Evolutionary conservation across 2,888 invertebrate species (phyloP).

Genomic region (Barypeithes pellucidus): DNA sequence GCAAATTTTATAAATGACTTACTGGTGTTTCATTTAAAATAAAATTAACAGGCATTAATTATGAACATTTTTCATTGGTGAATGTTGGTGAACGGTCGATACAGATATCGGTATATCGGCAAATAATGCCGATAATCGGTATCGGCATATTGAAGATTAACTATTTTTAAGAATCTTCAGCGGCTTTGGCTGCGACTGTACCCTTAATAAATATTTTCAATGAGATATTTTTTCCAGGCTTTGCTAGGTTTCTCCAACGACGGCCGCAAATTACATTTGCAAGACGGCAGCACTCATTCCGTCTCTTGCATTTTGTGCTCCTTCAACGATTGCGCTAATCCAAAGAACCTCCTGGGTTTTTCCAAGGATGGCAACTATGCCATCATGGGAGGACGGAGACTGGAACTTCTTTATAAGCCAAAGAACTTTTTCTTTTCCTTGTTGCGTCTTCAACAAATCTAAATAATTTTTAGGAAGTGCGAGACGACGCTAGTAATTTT

Average conservation of each 20-base stretch:
- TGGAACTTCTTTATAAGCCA: not conserved
- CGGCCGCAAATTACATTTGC: slow-evolving; percentile 13
- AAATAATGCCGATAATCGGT: too few species aligned
- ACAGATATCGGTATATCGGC: too few species aligned
- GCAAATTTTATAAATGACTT: too few species aligned
- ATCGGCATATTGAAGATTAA: too few species aligned
- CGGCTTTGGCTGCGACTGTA: too few species aligned
- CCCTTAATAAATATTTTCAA: too few species aligned
- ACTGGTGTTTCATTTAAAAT: too few species aligned
- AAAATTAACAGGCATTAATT: too few species aligned
- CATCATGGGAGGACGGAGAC: slow-evolving; percentile 42
- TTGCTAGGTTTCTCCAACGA: slow-evolving; percentile 30
- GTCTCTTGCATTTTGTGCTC: slow-evolving; percentile 30
- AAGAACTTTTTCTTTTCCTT: not conserved
- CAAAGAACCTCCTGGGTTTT: slow-evolving; percentile 57
- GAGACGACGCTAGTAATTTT: too few species aligned
- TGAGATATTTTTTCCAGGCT: slow-evolving; percentile 23
- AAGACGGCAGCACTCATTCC: not conserved
- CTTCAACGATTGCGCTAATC: slow-evolving; percentile 44
- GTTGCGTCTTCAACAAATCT: not conserved
- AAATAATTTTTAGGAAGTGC: not conserved
- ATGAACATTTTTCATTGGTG: too few species aligned
- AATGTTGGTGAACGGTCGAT: too few species aligned
- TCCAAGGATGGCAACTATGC: slow-evolving; percentile 46
- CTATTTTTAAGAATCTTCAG: too few species aligned